A percentile compares a stretch with the other conserved stretches of the same genome.
These are phyloP conservation scores for Barbus barbus DNA, from an alignment of 2,113 vertebrate species.

Conservation along the genomic window DNA sequence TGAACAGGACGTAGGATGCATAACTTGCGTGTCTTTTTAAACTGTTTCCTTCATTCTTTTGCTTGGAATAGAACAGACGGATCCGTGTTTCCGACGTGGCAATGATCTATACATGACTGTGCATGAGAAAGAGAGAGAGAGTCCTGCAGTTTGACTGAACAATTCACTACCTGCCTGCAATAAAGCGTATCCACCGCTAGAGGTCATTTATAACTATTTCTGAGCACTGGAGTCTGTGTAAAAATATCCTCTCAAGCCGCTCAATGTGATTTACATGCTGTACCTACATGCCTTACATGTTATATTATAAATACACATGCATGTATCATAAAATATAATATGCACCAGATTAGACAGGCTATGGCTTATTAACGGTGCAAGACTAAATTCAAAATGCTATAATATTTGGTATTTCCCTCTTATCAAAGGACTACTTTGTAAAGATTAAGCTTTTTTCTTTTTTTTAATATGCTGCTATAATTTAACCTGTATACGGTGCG, in stretches of 20 bases:
- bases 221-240: not conserved
- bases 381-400: not conserved
- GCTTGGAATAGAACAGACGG: slow-evolving; percentile 59
- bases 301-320: not conserved
- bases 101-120: slow-evolving; percentile 57
- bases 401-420: too few species aligned
- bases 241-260: not conserved
- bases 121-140: not conserved
- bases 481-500: not conserved
- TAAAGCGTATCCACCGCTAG: slow-evolving; percentile 64
- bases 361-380: slow-evolving; percentile 1
- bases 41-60: slow-evolving; percentile 75
- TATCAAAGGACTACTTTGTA: not conserved
- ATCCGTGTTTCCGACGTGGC: slow-evolving; percentile 49
- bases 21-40: slow-evolving; percentile 76
- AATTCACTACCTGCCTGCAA: slow-evolving; percentile 47
- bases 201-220: slow-evolving; percentile 69
- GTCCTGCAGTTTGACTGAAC: not conserved
- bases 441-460: too few species aligned
- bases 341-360: not conserved
- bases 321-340: slow-evolving; percentile 23
- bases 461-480: not conserved
- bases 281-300: not conserved
- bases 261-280: slow-evolving; percentile 2
- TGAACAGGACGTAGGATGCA: slow-evolving; percentile 59